These are phyloP conservation scores for Neofelis nebulosa DNA, from an alignment of 2,113 vertebrate species.

Conservation along the genomic window DNA sequence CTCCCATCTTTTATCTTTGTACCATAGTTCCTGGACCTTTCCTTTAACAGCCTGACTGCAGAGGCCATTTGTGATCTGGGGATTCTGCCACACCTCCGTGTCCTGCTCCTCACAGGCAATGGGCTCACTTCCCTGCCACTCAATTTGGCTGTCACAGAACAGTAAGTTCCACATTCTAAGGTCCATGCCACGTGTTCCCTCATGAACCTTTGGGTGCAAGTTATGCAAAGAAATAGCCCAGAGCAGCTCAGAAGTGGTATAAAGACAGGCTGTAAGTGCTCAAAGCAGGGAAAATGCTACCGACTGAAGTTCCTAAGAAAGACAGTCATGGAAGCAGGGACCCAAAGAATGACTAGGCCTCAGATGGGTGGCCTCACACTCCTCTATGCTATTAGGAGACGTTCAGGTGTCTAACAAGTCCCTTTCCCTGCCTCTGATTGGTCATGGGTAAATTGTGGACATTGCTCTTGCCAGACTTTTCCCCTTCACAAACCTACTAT, in stretches of 20 bases:
- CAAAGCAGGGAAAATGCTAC: neutral
- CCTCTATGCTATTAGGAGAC: neutral
- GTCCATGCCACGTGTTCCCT: neutral
- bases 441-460: neutral
- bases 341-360: neutral
- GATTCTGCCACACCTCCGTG: conserved; percentile 86
- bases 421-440: neutral
- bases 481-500: neutral
- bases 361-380: neutral
- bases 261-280: neutral
- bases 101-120: conserved; percentile 90
- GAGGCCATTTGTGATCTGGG: conserved; percentile 84
- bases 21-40: conserved; percentile 90
- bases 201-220: neutral
- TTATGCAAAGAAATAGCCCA: neutral
- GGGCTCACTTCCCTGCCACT: conserved; percentile 86
- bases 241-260: neutral
- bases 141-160: conserved; percentile 78
- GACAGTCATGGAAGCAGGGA: neutral
- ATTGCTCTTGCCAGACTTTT: neutral
- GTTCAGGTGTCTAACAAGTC: neutral
- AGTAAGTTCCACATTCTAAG: conserved; percentile 77
- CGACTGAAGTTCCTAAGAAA: neutral
- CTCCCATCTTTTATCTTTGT: conserved; percentile 41
- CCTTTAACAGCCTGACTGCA: conserved; percentile 88